Evolutionary conservation across 2,797 vertebrate species (phyloP).

Genomic region (Ctenopoma multispine): DNA sequence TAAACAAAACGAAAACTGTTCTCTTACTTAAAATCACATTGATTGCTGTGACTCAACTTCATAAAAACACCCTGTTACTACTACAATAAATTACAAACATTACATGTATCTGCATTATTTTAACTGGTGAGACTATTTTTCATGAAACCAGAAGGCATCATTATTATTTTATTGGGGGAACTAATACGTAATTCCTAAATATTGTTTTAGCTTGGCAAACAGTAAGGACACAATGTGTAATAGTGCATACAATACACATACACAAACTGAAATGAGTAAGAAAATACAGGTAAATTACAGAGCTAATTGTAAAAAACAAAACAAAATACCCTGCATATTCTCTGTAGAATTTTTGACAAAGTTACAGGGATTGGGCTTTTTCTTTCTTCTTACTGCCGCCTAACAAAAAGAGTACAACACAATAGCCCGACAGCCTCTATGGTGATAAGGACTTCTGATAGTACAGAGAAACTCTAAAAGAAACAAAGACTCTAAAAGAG

Average conservation of each 20-base stretch:
- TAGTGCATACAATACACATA: too few relatives aligned
- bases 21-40: background rate
- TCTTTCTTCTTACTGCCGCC: slow-evolving; percentile 54
- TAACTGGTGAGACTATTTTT: background rate
- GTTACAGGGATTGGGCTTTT: slow-evolving; percentile 30
- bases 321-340: slow-evolving; percentile 20
- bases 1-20: background rate
- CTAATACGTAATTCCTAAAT: too few relatives aligned
- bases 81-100: background rate
- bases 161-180: too few relatives aligned
- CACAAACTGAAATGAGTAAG: background rate
- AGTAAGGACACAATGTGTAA: too few relatives aligned
- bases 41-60: background rate
- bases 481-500: slow-evolving; percentile 66
- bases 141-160: background rate
- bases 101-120: background rate
- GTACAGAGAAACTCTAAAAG: slow-evolving; percentile 33
- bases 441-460: slow-evolving; percentile 44
- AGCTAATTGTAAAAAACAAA: background rate
- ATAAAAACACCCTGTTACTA: background rate
- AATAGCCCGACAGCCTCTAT: slow-evolving; percentile 56
- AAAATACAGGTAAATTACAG: background rate
- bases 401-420: slow-evolving; percentile 63
- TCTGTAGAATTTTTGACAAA: slow-evolving; percentile 53
- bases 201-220: too few relatives aligned